These are phyloP conservation scores for Cryptocheilus praepositus DNA, from an alignment of 2,888 invertebrate species.

Conservation along the genomic window DNA sequence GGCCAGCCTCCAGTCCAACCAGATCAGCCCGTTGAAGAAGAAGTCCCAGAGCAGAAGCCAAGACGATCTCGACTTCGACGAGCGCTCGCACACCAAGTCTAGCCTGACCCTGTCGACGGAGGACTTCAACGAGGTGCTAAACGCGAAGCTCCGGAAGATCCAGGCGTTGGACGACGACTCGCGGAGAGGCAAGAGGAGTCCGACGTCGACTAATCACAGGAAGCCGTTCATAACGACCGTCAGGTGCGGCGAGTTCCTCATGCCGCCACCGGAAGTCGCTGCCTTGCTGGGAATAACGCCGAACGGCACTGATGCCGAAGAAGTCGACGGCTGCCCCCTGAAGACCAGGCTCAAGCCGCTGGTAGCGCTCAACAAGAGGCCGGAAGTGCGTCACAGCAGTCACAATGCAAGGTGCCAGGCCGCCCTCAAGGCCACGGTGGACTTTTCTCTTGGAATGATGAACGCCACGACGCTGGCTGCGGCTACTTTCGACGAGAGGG, in stretches of 20 bases:
- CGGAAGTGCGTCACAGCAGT: conserved; percentile 69
- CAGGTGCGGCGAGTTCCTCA: conserved; percentile 85
- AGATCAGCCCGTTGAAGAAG: conserved; percentile 64
- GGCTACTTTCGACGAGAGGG: conserved; percentile 51
- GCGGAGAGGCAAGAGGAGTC: conserved; percentile 19
- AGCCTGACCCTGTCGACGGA: conserved; percentile 73
- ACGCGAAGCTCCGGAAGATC: conserved; percentile 82
- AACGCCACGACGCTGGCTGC: conserved; percentile 56
- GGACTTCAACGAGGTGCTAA: conserved; percentile 83
- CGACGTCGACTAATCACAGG: conserved; percentile 39
- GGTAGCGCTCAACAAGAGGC: conserved; percentile 59
- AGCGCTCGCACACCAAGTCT: conserved; percentile 52
- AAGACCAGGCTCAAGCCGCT: conserved; percentile 63
- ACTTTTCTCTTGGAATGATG: conserved; percentile 63
- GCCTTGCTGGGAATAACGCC: conserved; percentile 79
- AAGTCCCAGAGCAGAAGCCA: conserved; percentile 74
- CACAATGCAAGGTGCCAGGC: conserved; percentile 66
- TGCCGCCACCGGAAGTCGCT: conserved; percentile 85
- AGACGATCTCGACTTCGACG: conserved; percentile 72
- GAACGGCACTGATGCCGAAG: conserved; percentile 40
- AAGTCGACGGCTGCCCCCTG: conserved; percentile 46
- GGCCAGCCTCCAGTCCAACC: conserved; percentile 60
- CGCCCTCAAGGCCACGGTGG: conserved; percentile 69
- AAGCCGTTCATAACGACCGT: conserved; percentile 88
- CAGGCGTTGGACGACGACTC: conserved; percentile 78